Evolutionary conservation across 2,888 invertebrate species (phyloP).

Genomic region (Stramonita haemastoma): DNA sequence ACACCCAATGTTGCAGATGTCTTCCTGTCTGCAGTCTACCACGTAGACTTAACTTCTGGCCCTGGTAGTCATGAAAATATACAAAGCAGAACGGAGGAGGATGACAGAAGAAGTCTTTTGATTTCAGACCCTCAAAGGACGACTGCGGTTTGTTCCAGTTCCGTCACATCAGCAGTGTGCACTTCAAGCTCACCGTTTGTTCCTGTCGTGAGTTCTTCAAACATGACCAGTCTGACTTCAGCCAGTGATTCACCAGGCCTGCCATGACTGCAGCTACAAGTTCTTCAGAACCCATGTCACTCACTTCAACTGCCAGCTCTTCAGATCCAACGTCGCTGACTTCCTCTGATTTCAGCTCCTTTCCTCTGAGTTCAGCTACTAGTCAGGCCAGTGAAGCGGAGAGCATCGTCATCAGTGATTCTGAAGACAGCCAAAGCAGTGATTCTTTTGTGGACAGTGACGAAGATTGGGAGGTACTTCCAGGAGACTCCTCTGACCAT

Average conservation of each 20-base stretch:
- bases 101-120: neutral
- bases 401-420: neutral
- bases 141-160: neutral
- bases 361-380: neutral
- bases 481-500: neutral
- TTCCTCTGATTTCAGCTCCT: slow-evolving; percentile 12
- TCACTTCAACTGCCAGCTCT: neutral
- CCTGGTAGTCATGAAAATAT: neutral
- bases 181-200: no score
- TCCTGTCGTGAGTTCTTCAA: no score
- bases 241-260: neutral
- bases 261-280: neutral
- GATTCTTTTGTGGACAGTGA: slow-evolving; percentile 27
- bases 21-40: neutral
- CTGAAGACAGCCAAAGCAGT: neutral
- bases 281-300: neutral
- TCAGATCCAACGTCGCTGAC: neutral
- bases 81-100: neutral
- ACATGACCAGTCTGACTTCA: neutral
- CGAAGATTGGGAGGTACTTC: slow-evolving; percentile 18
- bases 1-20: neutral
- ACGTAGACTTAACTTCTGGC: neutral
- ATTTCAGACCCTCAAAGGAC: neutral
- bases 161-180: no score
- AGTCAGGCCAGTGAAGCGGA: neutral